Percentiles rank a stretch among this genome's conserved stretches.
phyloP scores from a whole-genome alignment of 2,797 vertebrate species.

The Tenualosa thibaudeaui region DNA sequence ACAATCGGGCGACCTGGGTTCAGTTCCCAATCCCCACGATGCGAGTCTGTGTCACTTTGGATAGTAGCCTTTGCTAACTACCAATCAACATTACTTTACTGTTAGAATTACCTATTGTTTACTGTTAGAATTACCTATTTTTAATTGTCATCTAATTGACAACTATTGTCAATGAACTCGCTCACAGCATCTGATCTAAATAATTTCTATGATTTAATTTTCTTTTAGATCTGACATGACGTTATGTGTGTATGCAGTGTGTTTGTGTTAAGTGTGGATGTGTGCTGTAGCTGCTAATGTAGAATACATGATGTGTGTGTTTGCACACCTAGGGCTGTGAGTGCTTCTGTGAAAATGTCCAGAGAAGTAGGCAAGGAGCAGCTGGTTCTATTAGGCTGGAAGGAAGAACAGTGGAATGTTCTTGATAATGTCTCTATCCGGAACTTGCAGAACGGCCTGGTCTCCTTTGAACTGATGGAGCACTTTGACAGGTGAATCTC shows the following conservation, averaged over 20 bases:
- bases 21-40: too few species aligned
- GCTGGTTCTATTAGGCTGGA: slow-evolving; percentile 76
- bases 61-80: too few species aligned
- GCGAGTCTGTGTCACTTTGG: too few species aligned
- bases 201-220: too few species aligned
- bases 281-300: not conserved
- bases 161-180: too few species aligned
- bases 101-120: too few species aligned
- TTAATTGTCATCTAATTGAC: too few species aligned
- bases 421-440: slow-evolving; percentile 73
- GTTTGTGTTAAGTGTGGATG: not conserved
- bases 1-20: too few species aligned
- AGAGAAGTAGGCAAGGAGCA: slow-evolving; percentile 66
- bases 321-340: slow-evolving; percentile 63
- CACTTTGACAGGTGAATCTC: slow-evolving; percentile 77
- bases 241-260: too few species aligned
- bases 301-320: not conserved
- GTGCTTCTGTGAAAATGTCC: slow-evolving; percentile 65
- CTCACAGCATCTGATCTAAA: too few species aligned
- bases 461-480: slow-evolving; percentile 82
- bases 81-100: too few species aligned
- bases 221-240: not conserved
- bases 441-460: slow-evolving; percentile 76
- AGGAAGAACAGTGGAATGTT: slow-evolving; percentile 77
- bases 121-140: too few species aligned